Evolutionary conservation across 2,797 vertebrate species (phyloP), one percentile per base, ranked within the genome.

Genomic region (Scolopax rusticola): DNA sequence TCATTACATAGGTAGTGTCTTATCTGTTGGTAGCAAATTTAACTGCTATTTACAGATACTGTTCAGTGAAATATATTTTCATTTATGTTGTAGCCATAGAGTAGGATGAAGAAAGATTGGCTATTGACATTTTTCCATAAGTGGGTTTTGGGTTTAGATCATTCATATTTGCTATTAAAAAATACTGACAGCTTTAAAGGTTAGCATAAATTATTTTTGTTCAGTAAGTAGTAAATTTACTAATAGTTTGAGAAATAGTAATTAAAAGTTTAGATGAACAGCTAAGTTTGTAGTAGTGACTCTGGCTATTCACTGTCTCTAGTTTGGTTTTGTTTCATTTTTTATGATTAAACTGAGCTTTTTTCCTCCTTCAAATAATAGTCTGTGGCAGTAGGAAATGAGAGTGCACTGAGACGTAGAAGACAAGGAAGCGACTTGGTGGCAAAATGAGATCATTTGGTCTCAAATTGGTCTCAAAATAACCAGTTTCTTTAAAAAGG

Each of bases 231-330:
- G 60, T 69, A 63, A 84, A 80, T 3, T 65, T 78, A 68, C 4
- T 68, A 57, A 54, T 61, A 70, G 82, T 75, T 60, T 57, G 23
- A 68, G 75, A 80, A 77, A 60, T 76, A 65, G 11, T 70, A 87
- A 73, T 83, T 60, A 54, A 67, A 83, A 59, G 45, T 91, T 89
- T 92, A 53, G 53, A 57, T 68, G 18, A 93, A 82, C 33, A 70
- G 45, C 81, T 80, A 93, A 77, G 41, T 85, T 78, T 92, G 48
- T 64, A 45, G 19, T 81, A 76, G 20, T 61, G 45, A 27, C 57
- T 95, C n/a, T 85, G 81, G 50, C 91, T 83, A 28, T 79, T 92
- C 61, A 47, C 33, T 85, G 30, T 79, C 77, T 94, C 54, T 70
- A 61, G 56, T 74, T 38, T 68, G 33, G 79, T 90, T 89, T 91